These are phyloP conservation scores for Pantherophis vulpinus DNA, from an alignment of 2,797 vertebrate genomes.

Conservation along the genomic window DNA sequence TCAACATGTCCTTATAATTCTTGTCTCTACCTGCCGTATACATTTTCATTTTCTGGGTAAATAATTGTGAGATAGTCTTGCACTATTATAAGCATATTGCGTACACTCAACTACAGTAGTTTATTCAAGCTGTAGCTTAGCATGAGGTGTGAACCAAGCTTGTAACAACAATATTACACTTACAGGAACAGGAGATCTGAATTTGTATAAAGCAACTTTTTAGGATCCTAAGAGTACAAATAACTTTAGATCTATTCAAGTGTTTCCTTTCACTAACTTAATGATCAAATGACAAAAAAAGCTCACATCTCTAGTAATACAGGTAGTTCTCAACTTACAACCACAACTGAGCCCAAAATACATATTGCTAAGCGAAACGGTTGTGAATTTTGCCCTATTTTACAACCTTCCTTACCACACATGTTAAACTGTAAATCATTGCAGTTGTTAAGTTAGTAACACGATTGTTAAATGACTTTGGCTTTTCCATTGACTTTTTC, in stretches of 20 bases:
- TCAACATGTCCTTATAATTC: conserved; percentile 18
- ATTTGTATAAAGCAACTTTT: neutral
- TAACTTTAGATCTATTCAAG: neutral
- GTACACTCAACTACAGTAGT: neutral
- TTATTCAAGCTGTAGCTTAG: neutral
- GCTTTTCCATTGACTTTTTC: neutral
- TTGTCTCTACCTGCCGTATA: conserved; percentile 20
- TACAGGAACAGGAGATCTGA: neutral
- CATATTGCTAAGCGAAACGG: neutral
- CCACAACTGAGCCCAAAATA: neutral
- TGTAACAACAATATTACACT: neutral
- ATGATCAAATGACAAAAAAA: neutral
- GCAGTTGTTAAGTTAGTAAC: neutral
- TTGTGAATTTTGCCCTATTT: neutral
- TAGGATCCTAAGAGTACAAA: neutral
- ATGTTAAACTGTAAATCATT: neutral
- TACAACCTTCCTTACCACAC: neutral
- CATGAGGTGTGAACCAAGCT: neutral
- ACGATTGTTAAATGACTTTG: neutral
- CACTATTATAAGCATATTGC: neutral
- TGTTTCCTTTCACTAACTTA: neutral
- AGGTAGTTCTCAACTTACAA: neutral
- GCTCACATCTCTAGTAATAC: neutral
- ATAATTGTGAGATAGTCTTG: conserved; percentile 21
- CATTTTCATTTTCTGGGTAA: conserved; percentile 30